Conservation (phyloP, 2,113 vertebrate species). For the Mastomys coucha region DNA sequence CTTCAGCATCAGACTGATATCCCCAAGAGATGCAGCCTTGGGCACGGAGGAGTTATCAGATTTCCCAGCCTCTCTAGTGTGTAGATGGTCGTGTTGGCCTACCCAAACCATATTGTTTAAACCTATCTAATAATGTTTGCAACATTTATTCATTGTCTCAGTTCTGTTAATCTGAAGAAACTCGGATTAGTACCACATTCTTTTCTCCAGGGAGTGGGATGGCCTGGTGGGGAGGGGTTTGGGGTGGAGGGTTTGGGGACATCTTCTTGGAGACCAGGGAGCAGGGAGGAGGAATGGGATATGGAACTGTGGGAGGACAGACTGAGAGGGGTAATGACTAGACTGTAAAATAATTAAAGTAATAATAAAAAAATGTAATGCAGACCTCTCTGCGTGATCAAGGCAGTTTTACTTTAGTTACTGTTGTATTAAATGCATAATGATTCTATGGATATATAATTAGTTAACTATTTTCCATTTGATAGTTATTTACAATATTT, state of each 20-base stretch:
- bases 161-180: background rate
- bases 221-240: too few species aligned
- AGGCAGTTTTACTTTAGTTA: background rate
- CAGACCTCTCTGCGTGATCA: background rate
- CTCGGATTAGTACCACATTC: background rate
- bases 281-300: too few species aligned
- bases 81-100: background rate
- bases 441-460: background rate
- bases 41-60: background rate
- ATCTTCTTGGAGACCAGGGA: too few species aligned
- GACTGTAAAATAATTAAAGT: too few species aligned
- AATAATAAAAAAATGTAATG: background rate
- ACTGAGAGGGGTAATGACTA: too few species aligned
- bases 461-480: background rate
- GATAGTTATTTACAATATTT: slow-evolving; percentile 36
- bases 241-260: too few species aligned
- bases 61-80: background rate
- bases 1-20: background rate
- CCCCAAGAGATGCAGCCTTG: background rate
- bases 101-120: background rate
- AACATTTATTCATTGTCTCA: background rate
- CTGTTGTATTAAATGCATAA: background rate
- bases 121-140: background rate
- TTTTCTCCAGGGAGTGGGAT: background rate
- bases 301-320: too few species aligned